Percentiles rank a stretch among this genome's conserved stretches.
These are phyloP conservation scores for Tridacna crocea DNA, from an alignment of 2,888 invertebrate species.

Conservation along the genomic window DNA sequence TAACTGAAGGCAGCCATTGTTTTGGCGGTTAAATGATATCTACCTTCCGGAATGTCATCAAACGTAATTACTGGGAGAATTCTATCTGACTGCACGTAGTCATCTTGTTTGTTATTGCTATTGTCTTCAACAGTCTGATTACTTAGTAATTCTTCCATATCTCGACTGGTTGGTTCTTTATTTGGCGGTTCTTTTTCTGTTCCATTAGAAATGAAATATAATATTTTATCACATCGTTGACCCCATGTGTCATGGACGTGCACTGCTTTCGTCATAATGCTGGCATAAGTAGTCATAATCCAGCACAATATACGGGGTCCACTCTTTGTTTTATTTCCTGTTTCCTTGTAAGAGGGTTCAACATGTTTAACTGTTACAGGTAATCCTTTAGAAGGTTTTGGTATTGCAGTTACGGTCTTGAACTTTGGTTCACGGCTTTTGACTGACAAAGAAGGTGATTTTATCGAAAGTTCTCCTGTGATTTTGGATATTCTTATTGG, in stretches of 20 bases:
- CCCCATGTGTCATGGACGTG: constrained; percentile 99
- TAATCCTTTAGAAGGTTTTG: no score
- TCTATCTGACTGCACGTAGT: neutral
- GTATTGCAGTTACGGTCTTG: no score
- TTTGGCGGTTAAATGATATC: constrained; percentile 97
- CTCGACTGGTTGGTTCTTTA: neutral
- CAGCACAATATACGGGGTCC: constrained; percentile 93
- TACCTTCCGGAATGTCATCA: constrained; percentile 85
- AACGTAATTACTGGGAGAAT: neutral
- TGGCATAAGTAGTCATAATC: constrained; percentile 97
- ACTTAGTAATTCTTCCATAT: neutral
- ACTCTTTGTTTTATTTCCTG: neutral
- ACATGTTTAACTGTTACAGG: no score
- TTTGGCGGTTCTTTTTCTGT: neutral
- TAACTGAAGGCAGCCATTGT: constrained; percentile 96
- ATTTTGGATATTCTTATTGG: no score
- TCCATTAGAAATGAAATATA: constrained; percentile 84
- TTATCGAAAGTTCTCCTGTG: no score
- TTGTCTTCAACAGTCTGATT: neutral
- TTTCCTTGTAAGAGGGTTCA: no score
- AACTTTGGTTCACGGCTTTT: no score
- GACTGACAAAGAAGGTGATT: no score
- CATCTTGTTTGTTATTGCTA: neutral
- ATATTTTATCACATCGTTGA: constrained; percentile 87
- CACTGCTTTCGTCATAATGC: constrained; percentile 93